A percentile compares a stretch with the other conserved stretches of the same genome.
phyloP scores from a whole-genome alignment of 2,797 vertebrate species.

The Coranthus polyacanthus region DNA sequence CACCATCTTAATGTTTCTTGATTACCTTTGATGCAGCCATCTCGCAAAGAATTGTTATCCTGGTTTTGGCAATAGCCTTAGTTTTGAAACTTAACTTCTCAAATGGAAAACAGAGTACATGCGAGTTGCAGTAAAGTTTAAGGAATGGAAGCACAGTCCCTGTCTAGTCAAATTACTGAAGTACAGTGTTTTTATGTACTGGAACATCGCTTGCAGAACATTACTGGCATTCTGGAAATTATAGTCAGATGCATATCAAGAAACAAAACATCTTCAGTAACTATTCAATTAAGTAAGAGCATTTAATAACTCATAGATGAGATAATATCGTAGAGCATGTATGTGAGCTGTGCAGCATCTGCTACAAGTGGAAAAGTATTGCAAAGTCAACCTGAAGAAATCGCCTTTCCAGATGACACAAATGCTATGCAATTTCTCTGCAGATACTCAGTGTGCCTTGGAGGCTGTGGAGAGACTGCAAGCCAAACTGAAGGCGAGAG shows the following conservation, averaged over 20 bases:
- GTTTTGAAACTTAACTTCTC: too few species aligned
- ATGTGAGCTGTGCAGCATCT: slow-evolving; percentile 21
- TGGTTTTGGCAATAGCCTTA: not conserved
- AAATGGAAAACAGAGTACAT: too few species aligned
- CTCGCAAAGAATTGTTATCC: not conserved
- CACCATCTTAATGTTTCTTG: not conserved
- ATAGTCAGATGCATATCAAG: slow-evolving; percentile 2
- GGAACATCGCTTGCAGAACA: not conserved
- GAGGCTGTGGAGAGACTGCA: slow-evolving; percentile 94
- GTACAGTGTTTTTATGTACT: slow-evolving; percentile 1
- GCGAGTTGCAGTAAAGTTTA: too few species aligned
- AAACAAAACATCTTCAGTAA: not conserved
- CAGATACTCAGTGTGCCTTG: slow-evolving; percentile 91
- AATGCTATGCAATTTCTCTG: slow-evolving; percentile 35
- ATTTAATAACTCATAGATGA: slow-evolving; percentile 24
- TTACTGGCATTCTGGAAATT: not conserved
- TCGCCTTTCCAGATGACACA: slow-evolving; percentile 25
- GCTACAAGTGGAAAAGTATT: slow-evolving; percentile 4
- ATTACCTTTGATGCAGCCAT: too few species aligned
- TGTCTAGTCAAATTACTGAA: not conserved
- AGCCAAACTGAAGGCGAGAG: slow-evolving; percentile 90
- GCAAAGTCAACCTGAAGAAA: slow-evolving; percentile 11
- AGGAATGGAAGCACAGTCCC: not conserved
- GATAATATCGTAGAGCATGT: slow-evolving; percentile 13
- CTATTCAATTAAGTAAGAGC: not conserved